Conservation (phyloP, 2,113 vertebrate species). For the Forbesichthys papilliferus region DNA sequence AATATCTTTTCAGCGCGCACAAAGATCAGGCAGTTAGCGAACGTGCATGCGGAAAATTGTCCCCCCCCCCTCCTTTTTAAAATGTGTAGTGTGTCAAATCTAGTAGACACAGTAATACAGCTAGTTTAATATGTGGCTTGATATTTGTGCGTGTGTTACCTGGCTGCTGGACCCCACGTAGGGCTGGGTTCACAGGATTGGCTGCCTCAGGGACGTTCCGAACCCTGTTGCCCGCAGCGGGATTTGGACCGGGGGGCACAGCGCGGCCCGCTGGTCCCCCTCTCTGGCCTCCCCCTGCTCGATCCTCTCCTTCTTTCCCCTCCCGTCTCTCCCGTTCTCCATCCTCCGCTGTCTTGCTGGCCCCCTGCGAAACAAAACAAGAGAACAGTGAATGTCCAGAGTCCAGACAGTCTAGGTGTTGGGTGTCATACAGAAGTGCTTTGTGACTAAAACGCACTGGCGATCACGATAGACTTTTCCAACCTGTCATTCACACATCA, state of each 20-base stretch:
- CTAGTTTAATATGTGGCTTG: too few relatives aligned
- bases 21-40: too few relatives aligned
- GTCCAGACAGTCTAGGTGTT: neutral
- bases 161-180: slow-evolving; percentile 86
- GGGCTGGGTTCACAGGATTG: slow-evolving; percentile 83
- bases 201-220: slow-evolving; percentile 87
- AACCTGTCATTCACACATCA: too few relatives aligned
- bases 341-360: slow-evolving; percentile 89
- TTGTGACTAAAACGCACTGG: neutral
- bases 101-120: too few relatives aligned
- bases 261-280: slow-evolving; percentile 78
- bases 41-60: too few relatives aligned
- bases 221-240: slow-evolving; percentile 85
- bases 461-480: neutral
- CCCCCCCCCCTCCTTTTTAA: too few relatives aligned
- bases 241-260: slow-evolving; percentile 80
- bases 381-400: neutral
- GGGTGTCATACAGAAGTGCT: neutral
- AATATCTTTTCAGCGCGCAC: too few relatives aligned
- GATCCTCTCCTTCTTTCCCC: slow-evolving; percentile 89
- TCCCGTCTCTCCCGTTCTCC: slow-evolving; percentile 88
- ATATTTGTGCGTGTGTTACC: slow-evolving; percentile 67
- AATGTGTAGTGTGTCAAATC: too few relatives aligned
- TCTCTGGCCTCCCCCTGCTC: slow-evolving; percentile 85
- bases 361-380: slow-evolving; percentile 79